Conservation (phyloP, 2,797 vertebrate genomes). For the Enteromius unitaeniatus region DNA sequence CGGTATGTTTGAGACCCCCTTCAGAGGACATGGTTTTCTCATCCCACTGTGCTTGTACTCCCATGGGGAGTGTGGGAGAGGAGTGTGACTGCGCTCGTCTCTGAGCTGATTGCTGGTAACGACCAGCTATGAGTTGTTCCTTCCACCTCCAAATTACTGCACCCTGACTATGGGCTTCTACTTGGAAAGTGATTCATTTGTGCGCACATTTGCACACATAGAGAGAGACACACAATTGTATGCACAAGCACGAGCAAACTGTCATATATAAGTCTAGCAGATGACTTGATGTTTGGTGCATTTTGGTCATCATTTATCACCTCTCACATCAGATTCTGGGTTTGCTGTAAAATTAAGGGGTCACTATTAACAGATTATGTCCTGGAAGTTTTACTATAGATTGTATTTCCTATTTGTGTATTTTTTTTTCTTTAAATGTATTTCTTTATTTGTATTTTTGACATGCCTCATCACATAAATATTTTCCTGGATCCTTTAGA, state of each 20-base stretch:
- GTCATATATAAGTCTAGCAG: constrained; percentile 24
- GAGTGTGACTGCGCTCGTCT: constrained; percentile 39
- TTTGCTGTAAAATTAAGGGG: not conserved
- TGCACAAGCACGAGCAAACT: not conserved
- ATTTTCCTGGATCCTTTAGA: not conserved
- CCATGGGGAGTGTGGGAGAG: constrained; percentile 38
- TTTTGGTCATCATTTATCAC: constrained; percentile 32
- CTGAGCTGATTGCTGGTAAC: constrained; percentile 32
- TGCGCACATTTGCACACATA: not conserved
- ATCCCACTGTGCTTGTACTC: constrained; percentile 17
- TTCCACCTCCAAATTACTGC: constrained; percentile 33
- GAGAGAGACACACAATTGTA: not conserved
- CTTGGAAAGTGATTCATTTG: not conserved
- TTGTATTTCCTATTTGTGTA: not conserved
- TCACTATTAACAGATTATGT: not conserved
- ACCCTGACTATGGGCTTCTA: constrained; percentile 11
- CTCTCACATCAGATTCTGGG: constrained; percentile 7
- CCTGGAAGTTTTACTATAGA: not conserved
- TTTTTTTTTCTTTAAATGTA: not conserved
- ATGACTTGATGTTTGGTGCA: constrained; percentile 9
- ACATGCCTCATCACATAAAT: not conserved
- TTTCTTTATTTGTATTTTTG: too few relatives aligned
- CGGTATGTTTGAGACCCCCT: not conserved
- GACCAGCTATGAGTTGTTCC: constrained; percentile 36
- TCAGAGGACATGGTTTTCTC: constrained; percentile 27